These are phyloP conservation scores for Rhizomys pruinosus DNA, from an alignment of 2,113 vertebrate genomes.

Conservation along the genomic window DNA sequence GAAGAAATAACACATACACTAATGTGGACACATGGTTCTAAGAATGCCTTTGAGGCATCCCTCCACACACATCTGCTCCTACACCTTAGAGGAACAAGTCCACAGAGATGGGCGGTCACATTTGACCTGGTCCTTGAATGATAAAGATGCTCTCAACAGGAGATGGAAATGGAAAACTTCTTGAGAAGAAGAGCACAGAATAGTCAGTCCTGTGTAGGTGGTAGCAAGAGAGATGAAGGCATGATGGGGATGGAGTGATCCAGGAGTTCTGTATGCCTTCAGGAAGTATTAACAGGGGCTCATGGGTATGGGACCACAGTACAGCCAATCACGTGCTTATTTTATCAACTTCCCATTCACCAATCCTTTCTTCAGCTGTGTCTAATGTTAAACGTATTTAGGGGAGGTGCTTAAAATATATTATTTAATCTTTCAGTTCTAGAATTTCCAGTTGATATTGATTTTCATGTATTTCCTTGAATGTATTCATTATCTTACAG, in stretches of 20 bases:
- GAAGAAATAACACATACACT: neutral
- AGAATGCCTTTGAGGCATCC: neutral
- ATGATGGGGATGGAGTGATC: neutral
- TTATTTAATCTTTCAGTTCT: neutral
- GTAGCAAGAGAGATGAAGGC: neutral
- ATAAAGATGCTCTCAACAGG: neutral
- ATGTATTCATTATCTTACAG: neutral
- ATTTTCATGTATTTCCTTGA: constrained; percentile 33
- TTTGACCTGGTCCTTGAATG: neutral
- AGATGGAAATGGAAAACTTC: neutral
- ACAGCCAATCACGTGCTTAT: neutral
- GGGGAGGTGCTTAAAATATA: neutral
- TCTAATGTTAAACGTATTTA: neutral
- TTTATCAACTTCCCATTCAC: constrained; percentile 15
- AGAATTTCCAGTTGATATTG: neutral
- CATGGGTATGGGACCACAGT: neutral
- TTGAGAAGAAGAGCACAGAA: neutral
- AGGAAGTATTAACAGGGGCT: neutral
- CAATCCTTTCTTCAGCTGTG: constrained; percentile 27
- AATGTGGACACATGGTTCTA: neutral
- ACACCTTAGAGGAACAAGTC: neutral
- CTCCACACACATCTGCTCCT: neutral
- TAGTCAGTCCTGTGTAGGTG: neutral
- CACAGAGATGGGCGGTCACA: neutral
- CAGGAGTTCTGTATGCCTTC: no score